Conservation (phyloP, 2,113 vertebrate genomes). For the Helogale parvula region DNA sequence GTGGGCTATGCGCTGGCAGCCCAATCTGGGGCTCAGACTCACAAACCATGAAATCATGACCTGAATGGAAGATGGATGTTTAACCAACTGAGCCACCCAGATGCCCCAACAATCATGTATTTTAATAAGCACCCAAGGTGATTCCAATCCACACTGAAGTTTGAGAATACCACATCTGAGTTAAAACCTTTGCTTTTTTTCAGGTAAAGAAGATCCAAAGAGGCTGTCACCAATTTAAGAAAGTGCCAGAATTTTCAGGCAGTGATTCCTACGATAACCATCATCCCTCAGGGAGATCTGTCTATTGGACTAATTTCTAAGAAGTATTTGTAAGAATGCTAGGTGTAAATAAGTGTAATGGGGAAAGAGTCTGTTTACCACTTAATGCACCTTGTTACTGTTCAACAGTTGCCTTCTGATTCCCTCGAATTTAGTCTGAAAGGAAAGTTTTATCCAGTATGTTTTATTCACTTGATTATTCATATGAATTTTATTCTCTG, state of each 20-base stretch:
- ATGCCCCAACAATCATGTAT: no score
- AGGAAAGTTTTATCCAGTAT: slow-evolving; percentile 29
- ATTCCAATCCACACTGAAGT: not conserved
- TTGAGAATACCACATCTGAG: not conserved
- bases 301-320: slow-evolving; percentile 45
- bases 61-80: no score
- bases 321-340: slow-evolving; percentile 7
- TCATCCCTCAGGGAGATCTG: not conserved
- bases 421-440: not conserved
- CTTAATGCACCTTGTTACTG: slow-evolving; percentile 9
- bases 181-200: slow-evolving; percentile 55
- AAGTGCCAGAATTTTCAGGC: not conserved
- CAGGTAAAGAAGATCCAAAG: not conserved
- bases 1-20: no score
- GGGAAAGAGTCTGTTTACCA: not conserved
- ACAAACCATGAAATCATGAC: no score
- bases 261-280: not conserved
- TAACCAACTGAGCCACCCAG: no score
- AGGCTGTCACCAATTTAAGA: slow-evolving; percentile 13
- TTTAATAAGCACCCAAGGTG: not conserved
- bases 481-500: not conserved
- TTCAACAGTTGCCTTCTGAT: not conserved
- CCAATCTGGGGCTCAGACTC: no score
- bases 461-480: slow-evolving; percentile 33
- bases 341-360: not conserved